A percentile compares a stretch with the other conserved stretches of the same genome.
Evolutionary conservation across 2,888 invertebrate species (phyloP).

Genomic region (Caenorhabditis sp.): DNA sequence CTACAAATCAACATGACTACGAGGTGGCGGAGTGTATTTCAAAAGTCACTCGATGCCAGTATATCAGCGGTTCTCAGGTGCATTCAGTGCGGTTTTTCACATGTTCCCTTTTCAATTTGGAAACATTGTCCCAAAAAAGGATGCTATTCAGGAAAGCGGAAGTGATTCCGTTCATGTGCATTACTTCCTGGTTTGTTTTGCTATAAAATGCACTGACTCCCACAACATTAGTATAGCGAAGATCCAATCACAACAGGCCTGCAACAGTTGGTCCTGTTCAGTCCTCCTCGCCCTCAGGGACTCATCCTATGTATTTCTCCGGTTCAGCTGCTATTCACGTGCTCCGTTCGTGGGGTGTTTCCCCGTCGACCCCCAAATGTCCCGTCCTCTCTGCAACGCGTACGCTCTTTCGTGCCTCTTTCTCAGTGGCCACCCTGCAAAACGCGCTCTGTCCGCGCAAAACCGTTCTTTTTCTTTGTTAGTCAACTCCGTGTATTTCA

Average conservation of each 20-base stretch:
- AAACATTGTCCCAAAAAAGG: no score
- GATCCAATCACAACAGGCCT: neutral
- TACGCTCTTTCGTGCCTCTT: constrained; percentile 7
- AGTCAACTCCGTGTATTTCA: constrained; percentile 39
- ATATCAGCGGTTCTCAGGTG: no score
- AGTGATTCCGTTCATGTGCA: no score
- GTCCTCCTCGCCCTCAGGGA: neutral
- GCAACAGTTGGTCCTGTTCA: neutral
- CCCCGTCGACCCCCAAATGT: constrained; percentile 24
- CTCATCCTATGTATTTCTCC: neutral
- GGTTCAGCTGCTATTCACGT: constrained; percentile 38
- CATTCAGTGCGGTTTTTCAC: neutral
- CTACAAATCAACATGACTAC: constrained; percentile 23
- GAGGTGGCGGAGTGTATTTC: constrained; percentile 4
- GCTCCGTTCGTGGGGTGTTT: constrained; percentile 42
- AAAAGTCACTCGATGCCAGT: no score
- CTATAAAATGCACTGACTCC: no score
- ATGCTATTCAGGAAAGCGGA: no score
- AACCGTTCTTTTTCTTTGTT: constrained; percentile 23
- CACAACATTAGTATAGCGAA: no score
- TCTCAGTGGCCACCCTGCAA: neutral
- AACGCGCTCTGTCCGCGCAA: constrained; percentile 2
- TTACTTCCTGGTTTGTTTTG: no score
- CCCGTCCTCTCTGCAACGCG: constrained; percentile 2
- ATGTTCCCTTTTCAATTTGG: no score